Percentiles rank a stretch among this genome's conserved stretches.
Evolutionary conservation across 2,113 vertebrate genomes (phyloP).

Genomic region (Axis porcinus): DNA sequence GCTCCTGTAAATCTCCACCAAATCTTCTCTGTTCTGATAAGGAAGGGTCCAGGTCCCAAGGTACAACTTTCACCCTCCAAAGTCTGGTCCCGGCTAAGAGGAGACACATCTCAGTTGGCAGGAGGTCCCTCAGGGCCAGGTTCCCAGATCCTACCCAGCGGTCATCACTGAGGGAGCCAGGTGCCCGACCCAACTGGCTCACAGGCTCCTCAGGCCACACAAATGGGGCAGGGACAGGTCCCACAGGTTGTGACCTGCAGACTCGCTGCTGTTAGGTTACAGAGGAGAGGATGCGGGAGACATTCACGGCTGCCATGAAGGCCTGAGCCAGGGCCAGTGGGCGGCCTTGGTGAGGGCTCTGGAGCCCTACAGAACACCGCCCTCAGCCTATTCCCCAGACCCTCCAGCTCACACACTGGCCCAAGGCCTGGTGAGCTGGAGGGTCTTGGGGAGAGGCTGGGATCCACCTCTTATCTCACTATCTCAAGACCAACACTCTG

Average conservation of each 20-base stretch:
- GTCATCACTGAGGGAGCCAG: not conserved
- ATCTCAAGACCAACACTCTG: not conserved
- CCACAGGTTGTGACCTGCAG: not conserved
- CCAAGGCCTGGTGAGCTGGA: not conserved
- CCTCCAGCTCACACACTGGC: not conserved
- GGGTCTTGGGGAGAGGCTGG: not conserved
- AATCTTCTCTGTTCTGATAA: not conserved
- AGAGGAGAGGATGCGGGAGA: not conserved
- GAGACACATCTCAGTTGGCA: not conserved
- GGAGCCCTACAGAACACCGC: not conserved
- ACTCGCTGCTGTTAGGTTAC: not conserved
- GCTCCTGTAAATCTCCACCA: not conserved
- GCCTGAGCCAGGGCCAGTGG: not conserved
- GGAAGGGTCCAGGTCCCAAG: not conserved
- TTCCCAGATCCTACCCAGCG: not conserved
- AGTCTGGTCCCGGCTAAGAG: not conserved
- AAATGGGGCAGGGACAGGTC: not conserved
- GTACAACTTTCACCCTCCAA: not conserved
- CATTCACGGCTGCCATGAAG: not conserved
- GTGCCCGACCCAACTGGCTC: not conserved
- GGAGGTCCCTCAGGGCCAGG: not conserved
- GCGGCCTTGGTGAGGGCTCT: not conserved
- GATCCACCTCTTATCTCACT: not conserved
- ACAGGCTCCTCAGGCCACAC: not conserved
- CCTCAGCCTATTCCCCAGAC: not conserved